Base-by-base conservation (phyloP, 2,888 invertebrate species). In the Amphipoea oculea region DNA sequence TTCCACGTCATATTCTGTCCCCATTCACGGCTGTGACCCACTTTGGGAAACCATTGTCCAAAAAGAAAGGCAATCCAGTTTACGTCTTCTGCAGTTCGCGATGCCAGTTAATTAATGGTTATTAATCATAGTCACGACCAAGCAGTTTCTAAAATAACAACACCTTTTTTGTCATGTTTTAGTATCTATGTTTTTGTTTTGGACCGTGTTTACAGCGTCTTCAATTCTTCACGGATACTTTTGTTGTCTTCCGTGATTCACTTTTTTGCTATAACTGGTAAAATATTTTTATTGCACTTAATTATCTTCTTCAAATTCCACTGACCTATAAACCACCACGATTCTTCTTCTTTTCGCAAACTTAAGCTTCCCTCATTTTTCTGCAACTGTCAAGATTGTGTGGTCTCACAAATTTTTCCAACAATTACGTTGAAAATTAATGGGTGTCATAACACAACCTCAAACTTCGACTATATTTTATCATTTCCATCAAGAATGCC, bases 401-500 rank as follows among this genome's bases (percentile, higher is more conserved):
- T 79, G 84, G 87, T 81, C 84, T 54, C 77, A 84, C 74, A 87
- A 82, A 1, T 78, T 84, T 89, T 83, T 75, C 70, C 82, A 82
- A 88, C 81, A 88, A 83, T 84, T 85, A 84, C 78, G 63, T 85
- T 72, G 76, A 80, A 75, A 86, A 87, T 89, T 82, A 89, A 88
- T 91, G 84, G 76, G 81, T 90, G 88, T 87, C 89, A 86, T 81
- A 90, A 88, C 90, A 86, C 78, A 82, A 73, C 78, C 83, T 84
- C 87, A 84, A 86, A 85, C 45, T 78, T 72, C 79, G 83, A 72
- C 85, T 79, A 85, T 88, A 89, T 90, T 89, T 90, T 89, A 91
- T 93, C 89, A 91, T 91, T 85, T 88, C 81, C 89, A 89, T 90
- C 90, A 90, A 76, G 76, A 76, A 86, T 90, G 90, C 94, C 92